Conservation (phyloP, 2,797 vertebrate genomes). For the Sciurus vulgaris region DNA sequence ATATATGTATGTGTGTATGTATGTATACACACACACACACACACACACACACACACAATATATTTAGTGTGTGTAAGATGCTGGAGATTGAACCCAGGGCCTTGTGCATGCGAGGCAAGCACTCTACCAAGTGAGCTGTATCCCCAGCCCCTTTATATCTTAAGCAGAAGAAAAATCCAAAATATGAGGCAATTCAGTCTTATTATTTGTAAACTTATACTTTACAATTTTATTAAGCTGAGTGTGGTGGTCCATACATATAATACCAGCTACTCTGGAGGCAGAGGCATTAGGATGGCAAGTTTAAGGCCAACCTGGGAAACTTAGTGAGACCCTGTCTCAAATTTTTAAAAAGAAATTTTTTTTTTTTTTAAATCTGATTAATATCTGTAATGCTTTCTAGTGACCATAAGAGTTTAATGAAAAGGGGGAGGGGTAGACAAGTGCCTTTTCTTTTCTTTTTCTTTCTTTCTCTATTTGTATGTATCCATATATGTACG, state of each 20-base stretch:
- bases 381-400: not conserved
- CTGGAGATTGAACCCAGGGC: no score
- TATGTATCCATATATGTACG: no score
- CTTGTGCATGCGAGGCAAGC: no score
- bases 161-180: slow-evolving; percentile 9
- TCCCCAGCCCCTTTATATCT: not conserved
- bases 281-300: not conserved
- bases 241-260: no score
- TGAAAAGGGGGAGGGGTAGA: not conserved
- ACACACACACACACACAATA: no score
- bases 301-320: not conserved
- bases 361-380: not conserved
- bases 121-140: no score
- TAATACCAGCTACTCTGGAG: not conserved
- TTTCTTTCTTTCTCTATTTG: no score
- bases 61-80: no score
- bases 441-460: not conserved
- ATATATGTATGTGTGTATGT: no score
- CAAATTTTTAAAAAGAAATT: not conserved
- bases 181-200: slow-evolving; percentile 28
- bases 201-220: slow-evolving; percentile 26
- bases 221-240: not conserved
- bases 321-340: not conserved
- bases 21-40: no score
- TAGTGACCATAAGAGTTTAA: not conserved